A percentile compares a stretch with the other conserved stretches of the same genome.
These are phyloP conservation scores for Acropora tenuis DNA, from an alignment of 64 coral and sea anemone species.

Conservation along the genomic window DNA sequence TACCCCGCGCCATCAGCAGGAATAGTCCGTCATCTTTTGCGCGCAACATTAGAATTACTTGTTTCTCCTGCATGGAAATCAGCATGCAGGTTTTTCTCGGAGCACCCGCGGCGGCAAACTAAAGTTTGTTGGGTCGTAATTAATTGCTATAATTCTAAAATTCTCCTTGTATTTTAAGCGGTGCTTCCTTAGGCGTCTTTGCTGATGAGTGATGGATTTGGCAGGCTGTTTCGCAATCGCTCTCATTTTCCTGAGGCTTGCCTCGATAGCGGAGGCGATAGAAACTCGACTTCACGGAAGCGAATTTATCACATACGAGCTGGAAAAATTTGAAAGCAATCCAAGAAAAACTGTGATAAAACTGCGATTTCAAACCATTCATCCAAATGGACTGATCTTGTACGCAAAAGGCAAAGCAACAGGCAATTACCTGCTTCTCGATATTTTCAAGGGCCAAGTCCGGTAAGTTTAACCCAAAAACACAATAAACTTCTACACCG, in stretches of 20 bases:
- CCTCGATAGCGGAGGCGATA: neutral
- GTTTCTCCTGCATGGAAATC: conserved; percentile 24
- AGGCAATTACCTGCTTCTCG: neutral
- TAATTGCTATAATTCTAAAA: neutral
- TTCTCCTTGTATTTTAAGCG: neutral
- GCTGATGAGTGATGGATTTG: neutral
- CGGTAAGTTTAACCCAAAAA: conserved; percentile 7
- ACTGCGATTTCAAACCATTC: conserved; percentile 63
- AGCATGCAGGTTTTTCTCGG: neutral
- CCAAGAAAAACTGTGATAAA: conserved; percentile 1
- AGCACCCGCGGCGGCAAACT: conserved; percentile 24
- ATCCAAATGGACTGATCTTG: conserved; percentile 49
- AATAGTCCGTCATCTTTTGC: conserved; percentile 17
- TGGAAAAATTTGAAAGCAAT: neutral
- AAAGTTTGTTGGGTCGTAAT: conserved; percentile 49
- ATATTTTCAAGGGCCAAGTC: conserved; percentile 15
- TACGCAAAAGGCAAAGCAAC: neutral
- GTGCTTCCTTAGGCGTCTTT: neutral
- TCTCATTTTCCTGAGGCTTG: neutral
- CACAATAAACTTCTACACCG: too few species aligned
- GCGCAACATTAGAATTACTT: conserved; percentile 1
- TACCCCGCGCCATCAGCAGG: neutral
- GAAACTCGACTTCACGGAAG: neutral
- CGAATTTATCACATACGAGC: conserved; percentile 3
- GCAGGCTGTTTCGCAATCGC: neutral